phyloP scores from a whole-genome alignment of 1,140 invertebrate species.

The Hesperophylax magnus region DNA sequence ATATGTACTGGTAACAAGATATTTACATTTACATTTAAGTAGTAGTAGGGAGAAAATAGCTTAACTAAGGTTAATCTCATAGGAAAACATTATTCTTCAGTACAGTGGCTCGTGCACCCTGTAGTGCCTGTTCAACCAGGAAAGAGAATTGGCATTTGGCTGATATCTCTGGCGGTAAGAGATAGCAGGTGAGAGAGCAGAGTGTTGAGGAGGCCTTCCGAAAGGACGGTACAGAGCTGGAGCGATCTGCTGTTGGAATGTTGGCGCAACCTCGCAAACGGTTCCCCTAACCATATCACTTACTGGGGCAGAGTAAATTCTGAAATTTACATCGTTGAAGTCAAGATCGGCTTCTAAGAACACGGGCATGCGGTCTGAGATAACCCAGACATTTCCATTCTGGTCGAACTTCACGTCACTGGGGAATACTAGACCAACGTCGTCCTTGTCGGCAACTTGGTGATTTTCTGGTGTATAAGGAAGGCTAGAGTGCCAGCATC shows the following conservation, averaged over 20 bases:
- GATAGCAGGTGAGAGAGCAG: background rate
- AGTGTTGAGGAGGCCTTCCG: background rate
- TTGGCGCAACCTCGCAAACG: slow-evolving; percentile 73
- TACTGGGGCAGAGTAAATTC: slow-evolving; percentile 79
- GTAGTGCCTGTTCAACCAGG: slow-evolving; percentile 48
- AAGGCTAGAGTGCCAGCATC: slow-evolving; percentile 82
- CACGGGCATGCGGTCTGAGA: slow-evolving; percentile 85
- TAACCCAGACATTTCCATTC: slow-evolving; percentile 79
- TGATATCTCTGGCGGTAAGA: background rate
- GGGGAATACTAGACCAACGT: slow-evolving; percentile 82
- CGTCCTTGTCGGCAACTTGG: slow-evolving; percentile 81
- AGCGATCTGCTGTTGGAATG: background rate
- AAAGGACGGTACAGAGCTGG: background rate
- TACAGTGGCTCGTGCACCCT: slow-evolving; percentile 50
- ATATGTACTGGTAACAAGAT: slow-evolving; percentile 3
- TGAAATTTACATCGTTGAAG: slow-evolving; percentile 84
- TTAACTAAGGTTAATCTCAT: background rate
- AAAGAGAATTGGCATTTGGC: background rate
- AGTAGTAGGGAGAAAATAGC: background rate
- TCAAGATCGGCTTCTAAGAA: slow-evolving; percentile 81
- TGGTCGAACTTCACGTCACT: slow-evolving; percentile 83
- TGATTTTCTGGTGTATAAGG: slow-evolving; percentile 78
- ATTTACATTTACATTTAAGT: slow-evolving; percentile 10
- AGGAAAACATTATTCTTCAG: background rate
- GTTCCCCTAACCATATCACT: slow-evolving; percentile 77